Evolutionary conservation across 2,113 vertebrate species (phyloP), one percentile per base, ranked within the genome.

Genomic region (Platysteira castanea): DNA sequence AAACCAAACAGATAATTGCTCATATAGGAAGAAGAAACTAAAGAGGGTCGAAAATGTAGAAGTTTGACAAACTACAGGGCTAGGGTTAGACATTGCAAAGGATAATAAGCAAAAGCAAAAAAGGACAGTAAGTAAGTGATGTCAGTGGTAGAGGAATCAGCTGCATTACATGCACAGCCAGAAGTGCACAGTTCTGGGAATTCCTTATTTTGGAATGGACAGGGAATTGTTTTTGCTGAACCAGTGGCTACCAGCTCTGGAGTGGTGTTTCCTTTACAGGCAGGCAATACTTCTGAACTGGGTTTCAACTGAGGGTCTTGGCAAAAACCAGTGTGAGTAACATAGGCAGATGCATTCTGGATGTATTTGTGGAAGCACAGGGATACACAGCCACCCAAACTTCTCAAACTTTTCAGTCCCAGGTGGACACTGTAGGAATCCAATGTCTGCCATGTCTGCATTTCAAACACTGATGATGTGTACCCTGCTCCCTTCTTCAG

Each of bases 281-380:
- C 22, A 69, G 9, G 24, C 24, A 81, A 37, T 49, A 73, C 28
- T 44, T 37, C 54, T 81, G 49, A 77, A 77, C 41, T 9, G 50
- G 19, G 9, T 54, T 94, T 79, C 50, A 75, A 0, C 2, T 37
- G 39, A 18, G 4, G 6, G 11, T 41, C 18, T 13, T 63, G 53
- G 31, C 56, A 95, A 91, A 65, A 81, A 60, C 0, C 37, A 79
- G 4, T 17, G 1, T 10, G 11, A 35, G 24, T 46, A 84, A 54
- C 0, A 0, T 4, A 50, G 33, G 24, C 0, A 2, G 44, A 59
- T 30, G 18, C n/a, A 47, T 54, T 60, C 44, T 19, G 41, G 9
- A 19, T 39, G 39, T 19, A 15, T 41, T 60, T 31, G 31, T 2
- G 4, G 67, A 50, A 76, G 41, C 50, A 50, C 11, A 11, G 0